phyloP scores from a whole-genome alignment of 1,140 invertebrate genomes.

The Sesamia nonagrioides region DNA sequence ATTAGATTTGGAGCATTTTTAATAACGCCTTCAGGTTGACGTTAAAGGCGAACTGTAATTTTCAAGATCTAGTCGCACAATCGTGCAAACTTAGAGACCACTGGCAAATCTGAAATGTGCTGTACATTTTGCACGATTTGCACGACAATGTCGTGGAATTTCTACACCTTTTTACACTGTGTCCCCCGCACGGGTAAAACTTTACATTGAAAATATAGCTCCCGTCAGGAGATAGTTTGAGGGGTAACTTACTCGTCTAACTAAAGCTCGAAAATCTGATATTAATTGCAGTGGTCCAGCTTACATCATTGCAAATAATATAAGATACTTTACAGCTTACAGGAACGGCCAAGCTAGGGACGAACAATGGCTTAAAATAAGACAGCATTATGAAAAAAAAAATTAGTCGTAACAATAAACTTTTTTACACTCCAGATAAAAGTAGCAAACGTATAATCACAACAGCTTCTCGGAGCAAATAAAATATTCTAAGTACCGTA shows the following conservation, averaged over 20 bases:
- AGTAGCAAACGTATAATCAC: too few species aligned
- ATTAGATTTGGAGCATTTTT: too few species aligned
- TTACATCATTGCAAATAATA: neutral
- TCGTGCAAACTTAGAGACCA: too few species aligned
- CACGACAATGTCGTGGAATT: neutral
- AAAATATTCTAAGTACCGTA: too few species aligned
- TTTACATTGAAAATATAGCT: conserved; percentile 23
- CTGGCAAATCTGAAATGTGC: too few species aligned
- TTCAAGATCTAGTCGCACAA: too few species aligned
- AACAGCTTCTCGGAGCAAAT: neutral
- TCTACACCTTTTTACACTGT: conserved; percentile 9
- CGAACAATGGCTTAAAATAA: neutral
- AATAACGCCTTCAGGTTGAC: too few species aligned
- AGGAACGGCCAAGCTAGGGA: neutral
- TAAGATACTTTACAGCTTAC: neutral
- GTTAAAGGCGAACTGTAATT: too few species aligned
- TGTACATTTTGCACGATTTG: neutral
- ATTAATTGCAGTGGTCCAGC: neutral
- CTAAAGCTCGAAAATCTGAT: neutral
- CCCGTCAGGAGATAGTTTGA: neutral
- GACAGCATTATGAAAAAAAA: neutral
- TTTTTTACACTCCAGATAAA: neutral
- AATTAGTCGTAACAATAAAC: too few species aligned
- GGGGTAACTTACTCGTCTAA: neutral
- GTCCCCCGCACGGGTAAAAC: neutral